Conservation (phyloP, 2,888 invertebrate species). For the Axea sp. region DNA sequence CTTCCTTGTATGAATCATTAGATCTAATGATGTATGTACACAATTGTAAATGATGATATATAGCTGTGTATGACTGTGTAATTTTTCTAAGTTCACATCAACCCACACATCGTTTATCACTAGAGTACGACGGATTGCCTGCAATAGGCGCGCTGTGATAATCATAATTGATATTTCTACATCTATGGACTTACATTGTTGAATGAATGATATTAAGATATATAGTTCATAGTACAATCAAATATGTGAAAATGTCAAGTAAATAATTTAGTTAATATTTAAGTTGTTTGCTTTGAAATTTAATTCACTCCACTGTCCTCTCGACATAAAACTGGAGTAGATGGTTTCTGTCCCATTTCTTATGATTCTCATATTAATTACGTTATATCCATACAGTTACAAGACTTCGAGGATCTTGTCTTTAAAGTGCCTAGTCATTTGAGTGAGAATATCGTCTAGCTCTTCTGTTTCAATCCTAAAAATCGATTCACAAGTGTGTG, state of each 20-base stretch:
- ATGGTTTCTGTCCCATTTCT: too few relatives aligned
- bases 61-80: slow-evolving; percentile 31
- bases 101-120: slow-evolving; percentile 41
- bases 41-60: slow-evolving; percentile 49
- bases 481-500: slow-evolving; percentile 45
- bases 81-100: slow-evolving; percentile 46
- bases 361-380: too few relatives aligned
- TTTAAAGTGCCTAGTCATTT: slow-evolving; percentile 17
- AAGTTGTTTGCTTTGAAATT: too few relatives aligned
- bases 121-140: slow-evolving; percentile 33
- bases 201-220: slow-evolving; percentile 2
- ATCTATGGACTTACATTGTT: neutral
- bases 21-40: slow-evolving; percentile 35
- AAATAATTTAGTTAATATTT: too few relatives aligned
- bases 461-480: slow-evolving; percentile 37
- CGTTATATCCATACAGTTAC: too few relatives aligned
- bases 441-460: slow-evolving; percentile 15
- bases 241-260: too few relatives aligned
- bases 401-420: too few relatives aligned
- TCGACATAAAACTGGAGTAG: too few relatives aligned
- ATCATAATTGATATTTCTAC: slow-evolving; percentile 39
- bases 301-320: too few relatives aligned
- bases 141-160: slow-evolving; percentile 25
- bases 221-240: too few relatives aligned
- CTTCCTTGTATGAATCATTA: slow-evolving; percentile 40